Evolutionary conservation across 2,797 vertebrate genomes (phyloP).

Genomic region (Helostoma temminkii): DNA sequence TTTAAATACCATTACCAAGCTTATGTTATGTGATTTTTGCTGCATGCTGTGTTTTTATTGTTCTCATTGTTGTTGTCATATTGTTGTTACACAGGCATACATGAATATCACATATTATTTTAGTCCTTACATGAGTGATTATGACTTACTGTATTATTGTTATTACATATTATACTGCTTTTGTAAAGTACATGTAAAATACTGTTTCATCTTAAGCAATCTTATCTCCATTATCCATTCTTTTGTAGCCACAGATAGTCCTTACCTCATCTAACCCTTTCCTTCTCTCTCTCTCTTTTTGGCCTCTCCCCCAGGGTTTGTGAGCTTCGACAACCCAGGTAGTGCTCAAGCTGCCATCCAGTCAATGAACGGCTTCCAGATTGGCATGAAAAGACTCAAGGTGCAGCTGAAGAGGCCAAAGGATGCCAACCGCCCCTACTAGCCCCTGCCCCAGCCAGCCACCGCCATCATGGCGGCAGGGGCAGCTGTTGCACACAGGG

Average conservation of each 20-base stretch:
- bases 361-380: conserved; percentile 99
- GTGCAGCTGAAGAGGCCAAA: conserved; percentile 99
- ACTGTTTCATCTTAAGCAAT: conserved; percentile 25
- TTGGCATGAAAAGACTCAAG: conserved; percentile 99
- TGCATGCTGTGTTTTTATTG: conserved; percentile 52
- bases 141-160: not conserved
- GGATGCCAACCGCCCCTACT: conserved; percentile 98
- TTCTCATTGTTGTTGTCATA: conserved; percentile 47
- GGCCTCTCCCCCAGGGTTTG: conserved; percentile 89
- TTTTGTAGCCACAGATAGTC: conserved; percentile 3
- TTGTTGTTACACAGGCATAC: conserved; percentile 18
- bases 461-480: conserved; percentile 74
- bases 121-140: conserved; percentile 12
- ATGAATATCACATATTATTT: not conserved
- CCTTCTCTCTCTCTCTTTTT: conserved; percentile 38
- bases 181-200: conserved; percentile 10
- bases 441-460: conserved; percentile 83
- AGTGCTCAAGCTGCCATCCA: conserved; percentile 99
- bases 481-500: conserved; percentile 79
- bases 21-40: conserved; percentile 50
- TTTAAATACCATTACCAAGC: conserved; percentile 51
- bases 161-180: not conserved
- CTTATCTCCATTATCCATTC: conserved; percentile 38
- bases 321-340: conserved; percentile 99
- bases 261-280: conserved; percentile 54